phyloP scores from a whole-genome alignment of 2,797 vertebrate genomes.

The Chelonia mydas region DNA sequence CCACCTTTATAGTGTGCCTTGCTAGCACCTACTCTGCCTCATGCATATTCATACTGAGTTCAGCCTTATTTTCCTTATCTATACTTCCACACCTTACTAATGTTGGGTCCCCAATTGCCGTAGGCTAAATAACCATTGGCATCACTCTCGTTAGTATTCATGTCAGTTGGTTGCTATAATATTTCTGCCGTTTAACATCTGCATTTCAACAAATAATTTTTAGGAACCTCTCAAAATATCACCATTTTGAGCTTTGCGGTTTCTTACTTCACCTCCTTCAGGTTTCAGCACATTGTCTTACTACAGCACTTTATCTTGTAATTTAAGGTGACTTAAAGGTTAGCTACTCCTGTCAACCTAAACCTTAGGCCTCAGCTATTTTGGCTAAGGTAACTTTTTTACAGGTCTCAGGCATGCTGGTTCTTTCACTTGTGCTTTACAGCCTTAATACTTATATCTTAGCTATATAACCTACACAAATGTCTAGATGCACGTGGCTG shows the following conservation, averaged over 20 bases:
- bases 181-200: not conserved
- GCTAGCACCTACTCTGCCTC: not conserved
- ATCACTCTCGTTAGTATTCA: not conserved
- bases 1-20: not conserved
- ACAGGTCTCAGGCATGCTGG: not conserved
- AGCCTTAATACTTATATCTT: not conserved
- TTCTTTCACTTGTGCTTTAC: not conserved
- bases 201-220: not conserved
- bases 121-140: not conserved
- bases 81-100: not conserved
- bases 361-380: not conserved
- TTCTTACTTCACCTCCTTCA: not conserved
- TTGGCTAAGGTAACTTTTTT: not conserved
- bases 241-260: not conserved
- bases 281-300: not conserved
- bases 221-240: not conserved
- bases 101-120: not conserved
- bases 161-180: not conserved
- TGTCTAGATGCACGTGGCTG: not conserved
- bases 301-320: not conserved
- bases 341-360: not conserved
- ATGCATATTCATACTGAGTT: not conserved
- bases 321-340: not conserved
- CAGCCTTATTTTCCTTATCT: not conserved
- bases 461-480: not conserved